Conservation (phyloP, 2,113 vertebrate genomes). For the Pterophyllum scalare region DNA sequence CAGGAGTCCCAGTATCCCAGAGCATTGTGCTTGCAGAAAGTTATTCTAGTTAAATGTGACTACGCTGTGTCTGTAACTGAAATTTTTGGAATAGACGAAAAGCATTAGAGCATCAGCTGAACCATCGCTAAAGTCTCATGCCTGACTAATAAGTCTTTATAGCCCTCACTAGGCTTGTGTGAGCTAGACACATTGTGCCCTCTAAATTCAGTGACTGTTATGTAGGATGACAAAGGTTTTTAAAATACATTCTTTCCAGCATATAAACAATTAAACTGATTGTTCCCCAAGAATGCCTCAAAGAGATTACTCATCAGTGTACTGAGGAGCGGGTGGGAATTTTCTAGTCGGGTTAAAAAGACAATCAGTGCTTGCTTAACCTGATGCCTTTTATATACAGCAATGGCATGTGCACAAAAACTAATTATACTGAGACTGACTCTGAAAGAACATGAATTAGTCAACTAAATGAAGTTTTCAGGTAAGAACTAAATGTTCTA, state of each 20-base stretch:
- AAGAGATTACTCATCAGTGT: background rate
- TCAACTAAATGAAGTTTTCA: background rate
- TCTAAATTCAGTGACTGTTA: slow-evolving; percentile 7
- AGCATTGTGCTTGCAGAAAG: slow-evolving; percentile 12
- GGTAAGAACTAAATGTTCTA: background rate
- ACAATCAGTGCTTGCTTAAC: background rate
- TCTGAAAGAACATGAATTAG: background rate
- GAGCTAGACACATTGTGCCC: slow-evolving; percentile 29
- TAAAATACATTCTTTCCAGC: slow-evolving; percentile 3
- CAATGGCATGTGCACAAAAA: background rate
- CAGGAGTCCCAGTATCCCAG: slow-evolving; percentile 2
- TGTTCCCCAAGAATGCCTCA: background rate
- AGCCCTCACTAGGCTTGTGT: slow-evolving; percentile 68
- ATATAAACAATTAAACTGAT: slow-evolving; percentile 18
- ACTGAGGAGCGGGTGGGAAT: background rate
- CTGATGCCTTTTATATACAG: background rate
- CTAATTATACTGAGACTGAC: background rate
- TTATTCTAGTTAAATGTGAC: slow-evolving; percentile 14
- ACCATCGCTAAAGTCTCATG: slow-evolving; percentile 21
- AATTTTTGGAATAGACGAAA: slow-evolving; percentile 14
- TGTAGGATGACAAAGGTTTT: slow-evolving; percentile 49
- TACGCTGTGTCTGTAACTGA: slow-evolving; percentile 25
- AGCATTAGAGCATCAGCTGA: slow-evolving; percentile 33
- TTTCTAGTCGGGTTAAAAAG: background rate
- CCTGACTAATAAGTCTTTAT: slow-evolving; percentile 71